Evolutionary conservation across 2,797 vertebrate genomes (phyloP).

Genomic region (Rhodeus uyekii): DNA sequence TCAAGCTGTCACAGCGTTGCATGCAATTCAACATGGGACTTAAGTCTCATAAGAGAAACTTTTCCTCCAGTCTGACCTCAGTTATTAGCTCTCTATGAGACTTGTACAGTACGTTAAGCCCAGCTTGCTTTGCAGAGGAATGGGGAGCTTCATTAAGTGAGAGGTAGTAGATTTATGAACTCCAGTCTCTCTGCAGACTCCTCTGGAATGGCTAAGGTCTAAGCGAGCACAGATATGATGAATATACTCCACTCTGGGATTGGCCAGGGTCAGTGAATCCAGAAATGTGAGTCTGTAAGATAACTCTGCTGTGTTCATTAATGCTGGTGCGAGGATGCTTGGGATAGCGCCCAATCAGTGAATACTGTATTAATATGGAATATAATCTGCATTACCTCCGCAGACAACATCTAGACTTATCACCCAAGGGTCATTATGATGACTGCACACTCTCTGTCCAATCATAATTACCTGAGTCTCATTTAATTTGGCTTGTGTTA

Average conservation of each 20-base stretch:
- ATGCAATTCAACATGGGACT: background rate
- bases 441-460: slow-evolving; percentile 19
- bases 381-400: slow-evolving; percentile 61
- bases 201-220: slow-evolving; percentile 66
- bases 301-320: slow-evolving; percentile 82
- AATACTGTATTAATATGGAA: slow-evolving; percentile 63
- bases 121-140: slow-evolving; percentile 56
- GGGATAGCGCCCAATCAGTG: slow-evolving; percentile 79
- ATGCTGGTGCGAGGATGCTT: slow-evolving; percentile 77
- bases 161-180: slow-evolving; percentile 79
- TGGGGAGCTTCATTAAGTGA: slow-evolving; percentile 78
- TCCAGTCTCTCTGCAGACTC: slow-evolving; percentile 74
- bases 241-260: slow-evolving; percentile 77
- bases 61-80: slow-evolving; percentile 25
- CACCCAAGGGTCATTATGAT: slow-evolving; percentile 36
- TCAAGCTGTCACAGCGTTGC: background rate
- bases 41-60: background rate
- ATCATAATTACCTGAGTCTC: slow-evolving; percentile 39
- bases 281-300: slow-evolving; percentile 77
- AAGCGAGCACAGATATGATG: slow-evolving; percentile 71
- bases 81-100: slow-evolving; percentile 48
- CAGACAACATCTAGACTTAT: slow-evolving; percentile 40
- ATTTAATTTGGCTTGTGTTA: slow-evolving; percentile 39
- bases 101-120: slow-evolving; percentile 71
- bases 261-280: slow-evolving; percentile 81